A percentile compares a stretch with the other conserved stretches of the same genome.
These are phyloP conservation scores for Clarias gariepinus DNA, from an alignment of 2,113 vertebrate species.

Conservation along the genomic window DNA sequence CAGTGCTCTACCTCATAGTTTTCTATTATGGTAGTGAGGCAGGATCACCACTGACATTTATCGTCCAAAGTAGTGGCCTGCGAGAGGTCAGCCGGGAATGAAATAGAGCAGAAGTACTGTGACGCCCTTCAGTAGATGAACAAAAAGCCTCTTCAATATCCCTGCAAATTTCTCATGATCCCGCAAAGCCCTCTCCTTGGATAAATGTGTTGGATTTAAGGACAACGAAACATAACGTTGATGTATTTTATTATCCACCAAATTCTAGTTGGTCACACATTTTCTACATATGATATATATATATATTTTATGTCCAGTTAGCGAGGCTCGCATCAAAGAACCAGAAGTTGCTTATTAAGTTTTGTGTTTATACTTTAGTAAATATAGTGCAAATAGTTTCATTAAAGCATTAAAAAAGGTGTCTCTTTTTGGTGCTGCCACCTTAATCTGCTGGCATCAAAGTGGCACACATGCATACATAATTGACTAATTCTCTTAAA, in stretches of 20 bases:
- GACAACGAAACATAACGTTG: slow-evolving; percentile 83
- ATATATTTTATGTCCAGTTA: neutral
- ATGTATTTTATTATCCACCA: slow-evolving; percentile 58
- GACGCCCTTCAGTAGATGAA: slow-evolving; percentile 81
- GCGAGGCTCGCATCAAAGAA: slow-evolving; percentile 3
- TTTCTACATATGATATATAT: neutral
- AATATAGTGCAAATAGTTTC: slow-evolving; percentile 64
- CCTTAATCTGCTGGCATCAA: slow-evolving; percentile 83
- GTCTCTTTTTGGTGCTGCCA: slow-evolving; percentile 65
- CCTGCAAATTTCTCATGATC: slow-evolving; percentile 87
- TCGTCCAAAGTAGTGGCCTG: slow-evolving; percentile 73
- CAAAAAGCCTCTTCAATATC: slow-evolving; percentile 92
- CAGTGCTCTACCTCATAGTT: slow-evolving; percentile 63
- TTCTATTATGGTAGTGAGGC: slow-evolving; percentile 71
- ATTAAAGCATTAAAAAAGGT: slow-evolving; percentile 28
- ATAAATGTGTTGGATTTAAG: slow-evolving; percentile 83
- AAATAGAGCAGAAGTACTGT: slow-evolving; percentile 69
- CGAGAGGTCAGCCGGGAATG: slow-evolving; percentile 80
- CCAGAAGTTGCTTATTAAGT: slow-evolving; percentile 54
- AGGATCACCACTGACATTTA: slow-evolving; percentile 77
- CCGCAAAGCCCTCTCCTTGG: slow-evolving; percentile 80
- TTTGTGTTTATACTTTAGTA: slow-evolving; percentile 71
- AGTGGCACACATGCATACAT: slow-evolving; percentile 80
- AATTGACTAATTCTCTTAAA: slow-evolving; percentile 80
- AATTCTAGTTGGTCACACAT: neutral